Percentiles rank a stretch among this genome's conserved stretches.
Evolutionary conservation across 2,113 vertebrate genomes (phyloP).

Genomic region (Dromas ardeola): DNA sequence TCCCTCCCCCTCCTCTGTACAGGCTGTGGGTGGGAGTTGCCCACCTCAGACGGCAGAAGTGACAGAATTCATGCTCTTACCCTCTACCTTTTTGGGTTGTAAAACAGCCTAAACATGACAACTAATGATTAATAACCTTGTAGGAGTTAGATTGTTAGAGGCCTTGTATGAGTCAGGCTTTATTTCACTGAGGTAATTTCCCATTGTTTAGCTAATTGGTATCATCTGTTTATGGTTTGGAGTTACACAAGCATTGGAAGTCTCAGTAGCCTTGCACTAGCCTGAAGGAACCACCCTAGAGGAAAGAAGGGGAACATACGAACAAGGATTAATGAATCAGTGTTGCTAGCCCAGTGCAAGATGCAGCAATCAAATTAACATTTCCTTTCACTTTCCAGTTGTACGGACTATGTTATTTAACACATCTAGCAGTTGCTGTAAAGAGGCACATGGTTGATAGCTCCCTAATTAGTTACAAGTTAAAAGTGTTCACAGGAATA

Average conservation of each 20-base stretch:
- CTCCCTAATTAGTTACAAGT: neutral
- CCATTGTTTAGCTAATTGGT: neutral
- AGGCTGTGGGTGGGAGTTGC: neutral
- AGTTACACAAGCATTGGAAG: neutral
- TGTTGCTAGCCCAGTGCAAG: neutral
- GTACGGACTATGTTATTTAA: neutral
- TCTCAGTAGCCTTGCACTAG: neutral
- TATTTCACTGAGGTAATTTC: neutral
- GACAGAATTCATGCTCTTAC: neutral
- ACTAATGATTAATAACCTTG: neutral
- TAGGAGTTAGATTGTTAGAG: neutral
- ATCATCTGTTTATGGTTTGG: neutral
- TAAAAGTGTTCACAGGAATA: neutral
- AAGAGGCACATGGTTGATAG: neutral
- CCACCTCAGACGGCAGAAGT: neutral
- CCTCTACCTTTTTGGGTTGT: neutral
- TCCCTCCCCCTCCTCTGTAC: neutral
- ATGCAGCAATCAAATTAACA: neutral
- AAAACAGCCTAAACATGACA: neutral
- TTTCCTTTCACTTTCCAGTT: neutral
- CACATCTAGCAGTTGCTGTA: neutral
- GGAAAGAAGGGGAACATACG: neutral
- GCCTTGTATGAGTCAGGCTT: neutral
- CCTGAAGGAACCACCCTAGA: neutral
- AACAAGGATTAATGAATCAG: neutral